Percentiles rank a stretch among this genome's conserved stretches.
phyloP scores from a whole-genome alignment of 2,888 invertebrate species.

The Parnassius smintheus region DNA sequence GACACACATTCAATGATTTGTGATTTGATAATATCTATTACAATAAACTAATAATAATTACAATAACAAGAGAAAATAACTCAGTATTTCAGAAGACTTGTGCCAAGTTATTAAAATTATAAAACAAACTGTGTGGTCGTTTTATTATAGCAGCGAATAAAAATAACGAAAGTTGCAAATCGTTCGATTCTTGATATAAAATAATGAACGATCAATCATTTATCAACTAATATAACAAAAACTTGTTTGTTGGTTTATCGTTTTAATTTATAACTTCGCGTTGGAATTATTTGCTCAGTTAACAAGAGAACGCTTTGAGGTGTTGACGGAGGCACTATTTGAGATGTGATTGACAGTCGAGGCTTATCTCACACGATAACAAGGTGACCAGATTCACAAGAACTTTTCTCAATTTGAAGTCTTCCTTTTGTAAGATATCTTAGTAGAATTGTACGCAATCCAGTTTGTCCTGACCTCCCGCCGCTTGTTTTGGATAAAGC shows the following conservation, averaged over 20 bases:
- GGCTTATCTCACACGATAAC: constrained; percentile 28
- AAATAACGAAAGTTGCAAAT: constrained; percentile 17
- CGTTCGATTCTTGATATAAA: constrained; percentile 16
- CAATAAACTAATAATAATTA: too few species aligned
- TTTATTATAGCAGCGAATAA: constrained; percentile 27
- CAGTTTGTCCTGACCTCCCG: constrained; percentile 23
- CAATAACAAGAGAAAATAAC: too few species aligned
- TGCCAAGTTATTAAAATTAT: background rate
- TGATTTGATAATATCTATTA: too few species aligned
- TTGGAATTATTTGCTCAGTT: constrained; percentile 34
- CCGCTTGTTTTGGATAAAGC: constrained; percentile 19
- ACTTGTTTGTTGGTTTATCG: constrained; percentile 41
- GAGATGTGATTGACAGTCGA: constrained; percentile 33
- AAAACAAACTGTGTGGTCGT: constrained; percentile 13
- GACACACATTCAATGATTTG: too few species aligned
- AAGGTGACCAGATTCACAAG: constrained; percentile 10
- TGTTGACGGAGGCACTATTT: constrained; percentile 33
- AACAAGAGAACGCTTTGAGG: constrained; percentile 36
- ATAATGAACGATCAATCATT: constrained; percentile 43
- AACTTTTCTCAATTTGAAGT: background rate
- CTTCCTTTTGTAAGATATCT: background rate
- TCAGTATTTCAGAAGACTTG: too few species aligned
- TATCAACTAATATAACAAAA: constrained; percentile 48
- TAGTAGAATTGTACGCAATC: constrained; percentile 19
- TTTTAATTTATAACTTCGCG: constrained; percentile 30